These are phyloP conservation scores for Silvanus unidentatus DNA, from an alignment of 2,888 invertebrate species.

Conservation along the genomic window DNA sequence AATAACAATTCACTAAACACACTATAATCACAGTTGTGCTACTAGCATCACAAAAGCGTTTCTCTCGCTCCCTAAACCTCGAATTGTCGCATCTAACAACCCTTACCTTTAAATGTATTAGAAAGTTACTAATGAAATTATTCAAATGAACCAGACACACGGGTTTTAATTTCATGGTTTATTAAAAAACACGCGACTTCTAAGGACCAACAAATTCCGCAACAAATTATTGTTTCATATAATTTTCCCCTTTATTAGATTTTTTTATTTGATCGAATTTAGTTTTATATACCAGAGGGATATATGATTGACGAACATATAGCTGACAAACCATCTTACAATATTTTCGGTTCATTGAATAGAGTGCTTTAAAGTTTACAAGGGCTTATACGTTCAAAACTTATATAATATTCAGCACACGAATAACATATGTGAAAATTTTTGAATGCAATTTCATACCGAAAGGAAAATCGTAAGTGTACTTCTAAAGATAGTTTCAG, in stretches of 20 bases:
- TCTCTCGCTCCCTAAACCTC: too few species aligned
- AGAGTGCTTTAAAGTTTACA: conserved; percentile 33
- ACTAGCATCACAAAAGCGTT: too few species aligned
- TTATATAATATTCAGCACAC: conserved; percentile 29
- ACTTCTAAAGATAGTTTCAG: conserved; percentile 7
- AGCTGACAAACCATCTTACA: conserved; percentile 37
- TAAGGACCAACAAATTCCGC: too few species aligned
- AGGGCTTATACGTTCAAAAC: conserved; percentile 20
- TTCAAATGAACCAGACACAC: too few species aligned
- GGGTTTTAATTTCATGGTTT: too few species aligned
- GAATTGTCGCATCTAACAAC: too few species aligned
- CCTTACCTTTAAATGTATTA: too few species aligned
- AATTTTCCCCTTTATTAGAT: too few species aligned
- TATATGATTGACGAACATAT: conserved; percentile 25
- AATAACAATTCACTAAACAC: conserved; percentile 27
- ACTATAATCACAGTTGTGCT: background rate
- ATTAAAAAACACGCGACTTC: too few species aligned
- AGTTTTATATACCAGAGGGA: background rate
- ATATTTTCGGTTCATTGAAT: conserved; percentile 40
- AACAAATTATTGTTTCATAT: too few species aligned
- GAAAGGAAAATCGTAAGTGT: conserved; percentile 11
- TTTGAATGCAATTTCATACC: conserved; percentile 29
- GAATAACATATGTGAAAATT: conserved; percentile 29
- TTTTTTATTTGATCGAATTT: too few species aligned
- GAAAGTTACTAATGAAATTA: too few species aligned